Evolutionary conservation across 2,113 vertebrate genomes (phyloP), one percentile per base, ranked within the genome.

Genomic region (Larimichthys crocea): DNA sequence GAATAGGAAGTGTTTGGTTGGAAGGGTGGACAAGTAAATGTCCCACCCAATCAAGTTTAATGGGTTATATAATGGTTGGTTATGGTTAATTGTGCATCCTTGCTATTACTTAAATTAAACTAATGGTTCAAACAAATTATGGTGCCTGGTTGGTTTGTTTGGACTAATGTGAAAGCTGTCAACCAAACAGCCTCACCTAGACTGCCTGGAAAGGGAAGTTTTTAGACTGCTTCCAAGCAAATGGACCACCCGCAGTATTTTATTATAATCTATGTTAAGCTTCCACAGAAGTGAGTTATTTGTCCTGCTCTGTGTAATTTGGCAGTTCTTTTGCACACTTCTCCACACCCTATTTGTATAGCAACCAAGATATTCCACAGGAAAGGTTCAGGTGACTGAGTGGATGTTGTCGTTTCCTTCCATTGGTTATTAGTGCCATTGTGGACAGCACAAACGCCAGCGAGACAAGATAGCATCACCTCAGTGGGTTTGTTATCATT

Each of bases 401-500:
- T 74, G 50, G 57, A 77, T 64, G 31, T 52, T 64, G 20, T 73
- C 17, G 52, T 63, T 86, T 63, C 17, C 73, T 48, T 55, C 60
- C 53, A 60, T 48, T 0, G n/a, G n/a, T 65, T 64, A 42, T 60
- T 61, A 55, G 46, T 44, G 48, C 44, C 44, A 22, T 14, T 3
- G 5, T 14, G 61, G 66, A 67, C 66, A 60, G 40, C 46, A 11
- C 59, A 8, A 35, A 56, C 29, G 35, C 35, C 2, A 16, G 14
- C n/a, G 40, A 74, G 63, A 44, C 9, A 2, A 35, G 42, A 83
- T 64, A 4, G 19, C 26, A 66, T 79, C 76, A 44, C 61, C 19
- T 59, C 70, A 31, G 15, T 40, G 55, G 29, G 57, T 57, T 10
- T 70, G 22, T 42, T 19, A 12, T 17, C 15, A 53, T 49, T 66